phyloP scores from a whole-genome alignment of 2,888 invertebrate species.

The Lasioglossum villosulum region DNA sequence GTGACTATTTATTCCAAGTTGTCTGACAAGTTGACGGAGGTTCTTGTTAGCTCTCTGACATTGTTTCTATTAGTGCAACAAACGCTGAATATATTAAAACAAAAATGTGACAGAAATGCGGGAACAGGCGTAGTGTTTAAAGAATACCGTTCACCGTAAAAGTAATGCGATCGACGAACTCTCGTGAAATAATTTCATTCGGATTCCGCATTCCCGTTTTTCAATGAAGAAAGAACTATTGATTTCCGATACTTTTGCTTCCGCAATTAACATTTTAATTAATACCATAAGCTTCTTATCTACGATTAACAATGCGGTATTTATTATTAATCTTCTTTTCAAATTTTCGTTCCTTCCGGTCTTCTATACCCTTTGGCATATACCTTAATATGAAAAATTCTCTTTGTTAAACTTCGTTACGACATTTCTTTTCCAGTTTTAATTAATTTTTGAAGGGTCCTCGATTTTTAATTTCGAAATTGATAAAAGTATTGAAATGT shows the following conservation, averaged over 20 bases:
- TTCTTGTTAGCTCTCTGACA: not conserved
- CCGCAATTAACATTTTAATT: not conserved
- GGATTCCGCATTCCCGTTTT: not conserved
- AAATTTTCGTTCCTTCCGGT: not conserved
- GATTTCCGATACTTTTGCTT: not conserved
- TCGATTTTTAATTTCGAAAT: not conserved
- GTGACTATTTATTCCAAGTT: slow-evolving; percentile 4
- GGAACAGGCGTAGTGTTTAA: not conserved
- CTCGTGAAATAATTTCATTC: not conserved
- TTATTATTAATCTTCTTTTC: not conserved
- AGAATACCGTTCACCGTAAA: not conserved
- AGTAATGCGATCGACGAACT: not conserved
- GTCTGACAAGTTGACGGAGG: not conserved
- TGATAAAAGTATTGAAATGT: too few species aligned
- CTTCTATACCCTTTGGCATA: not conserved
- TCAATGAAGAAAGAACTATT: not conserved
- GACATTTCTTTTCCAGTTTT: not conserved
- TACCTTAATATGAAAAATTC: not conserved
- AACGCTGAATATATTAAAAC: not conserved
- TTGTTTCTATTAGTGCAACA: not conserved
- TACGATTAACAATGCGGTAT: not conserved
- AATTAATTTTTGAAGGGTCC: not conserved
- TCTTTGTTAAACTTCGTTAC: not conserved
- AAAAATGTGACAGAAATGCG: not conserved
- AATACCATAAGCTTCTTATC: not conserved